These are phyloP conservation scores for Mythimna ferrago DNA, from an alignment of 2,888 invertebrate species.

Conservation along the genomic window DNA sequence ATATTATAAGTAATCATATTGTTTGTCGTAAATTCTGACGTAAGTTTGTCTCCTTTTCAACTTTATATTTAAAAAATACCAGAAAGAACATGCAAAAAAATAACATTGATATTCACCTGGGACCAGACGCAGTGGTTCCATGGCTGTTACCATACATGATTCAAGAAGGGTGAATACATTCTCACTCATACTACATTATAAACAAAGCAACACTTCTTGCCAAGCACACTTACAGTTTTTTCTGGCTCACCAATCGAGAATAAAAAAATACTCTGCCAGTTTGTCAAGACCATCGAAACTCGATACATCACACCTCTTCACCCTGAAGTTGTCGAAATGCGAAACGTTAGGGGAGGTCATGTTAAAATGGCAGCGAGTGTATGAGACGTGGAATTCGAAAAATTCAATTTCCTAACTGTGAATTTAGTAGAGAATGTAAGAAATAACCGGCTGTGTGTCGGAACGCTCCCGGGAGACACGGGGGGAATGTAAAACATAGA, in stretches of 20 bases:
- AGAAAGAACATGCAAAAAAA: constrained; percentile 12
- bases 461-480: constrained; percentile 76
- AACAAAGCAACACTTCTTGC: constrained; percentile 53
- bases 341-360: constrained; percentile 66
- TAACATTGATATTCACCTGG: constrained; percentile 40
- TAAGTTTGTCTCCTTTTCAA: no score
- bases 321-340: constrained; percentile 40
- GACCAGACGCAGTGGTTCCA: constrained; percentile 21
- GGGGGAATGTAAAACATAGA: constrained; percentile 82
- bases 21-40: no score
- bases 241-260: constrained; percentile 70
- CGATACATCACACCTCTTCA: constrained; percentile 65
- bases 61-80: not conserved
- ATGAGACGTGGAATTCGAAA: constrained; percentile 84
- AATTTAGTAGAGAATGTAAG: constrained; percentile 86
- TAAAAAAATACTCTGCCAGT: constrained; percentile 74
- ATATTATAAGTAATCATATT: no score
- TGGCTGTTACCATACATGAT: constrained; percentile 30
- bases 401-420: constrained; percentile 88
- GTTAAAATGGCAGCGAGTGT: constrained; percentile 67
- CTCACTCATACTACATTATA: constrained; percentile 65
- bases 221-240: constrained; percentile 53
- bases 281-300: constrained; percentile 67
- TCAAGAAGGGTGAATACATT: constrained; percentile 67
- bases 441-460: constrained; percentile 82